phyloP scores from a whole-genome alignment of 2,888 invertebrate genomes.

The Scaptomyza caliginosa region DNA sequence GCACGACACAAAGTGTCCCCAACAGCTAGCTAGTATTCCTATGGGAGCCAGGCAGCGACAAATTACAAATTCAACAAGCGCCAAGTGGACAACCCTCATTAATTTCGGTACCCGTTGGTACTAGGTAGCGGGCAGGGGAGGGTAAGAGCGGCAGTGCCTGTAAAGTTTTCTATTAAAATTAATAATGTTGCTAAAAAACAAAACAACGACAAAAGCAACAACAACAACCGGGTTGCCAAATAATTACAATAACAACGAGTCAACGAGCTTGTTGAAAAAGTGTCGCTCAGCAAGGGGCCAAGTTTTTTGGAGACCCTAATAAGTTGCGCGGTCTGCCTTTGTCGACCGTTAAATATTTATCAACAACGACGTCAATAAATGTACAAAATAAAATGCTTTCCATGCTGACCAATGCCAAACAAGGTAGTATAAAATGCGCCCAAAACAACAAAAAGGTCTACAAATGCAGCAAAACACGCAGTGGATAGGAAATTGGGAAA shows the following conservation, averaged over 20 bases:
- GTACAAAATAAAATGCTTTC: slow-evolving; percentile 42
- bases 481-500: too few species aligned
- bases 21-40: slow-evolving; percentile 55
- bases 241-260: slow-evolving; percentile 46
- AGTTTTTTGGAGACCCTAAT: slow-evolving; percentile 45
- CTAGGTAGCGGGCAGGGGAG: background rate
- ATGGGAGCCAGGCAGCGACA: slow-evolving; percentile 69
- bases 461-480: slow-evolving; percentile 15
- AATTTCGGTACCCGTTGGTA: slow-evolving; percentile 54
- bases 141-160: slow-evolving; percentile 10
- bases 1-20: slow-evolving; percentile 52
- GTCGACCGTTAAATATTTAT: slow-evolving; percentile 66
- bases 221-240: slow-evolving; percentile 20
- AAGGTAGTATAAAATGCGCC: slow-evolving; percentile 5
- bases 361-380: slow-evolving; percentile 68
- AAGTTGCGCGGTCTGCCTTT: slow-evolving; percentile 62
- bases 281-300: slow-evolving; percentile 55
- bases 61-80: slow-evolving; percentile 80
- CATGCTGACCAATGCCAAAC: slow-evolving; percentile 42
- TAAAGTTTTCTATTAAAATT: slow-evolving; percentile 81
- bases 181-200: slow-evolving; percentile 76
- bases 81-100: slow-evolving; percentile 81
- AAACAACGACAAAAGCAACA: slow-evolving; percentile 41
- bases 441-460: slow-evolving; percentile 14
- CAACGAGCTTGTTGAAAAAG: slow-evolving; percentile 59